Conservation (phyloP, 1,140 invertebrate genomes). For the Sycophila sp. region DNA sequence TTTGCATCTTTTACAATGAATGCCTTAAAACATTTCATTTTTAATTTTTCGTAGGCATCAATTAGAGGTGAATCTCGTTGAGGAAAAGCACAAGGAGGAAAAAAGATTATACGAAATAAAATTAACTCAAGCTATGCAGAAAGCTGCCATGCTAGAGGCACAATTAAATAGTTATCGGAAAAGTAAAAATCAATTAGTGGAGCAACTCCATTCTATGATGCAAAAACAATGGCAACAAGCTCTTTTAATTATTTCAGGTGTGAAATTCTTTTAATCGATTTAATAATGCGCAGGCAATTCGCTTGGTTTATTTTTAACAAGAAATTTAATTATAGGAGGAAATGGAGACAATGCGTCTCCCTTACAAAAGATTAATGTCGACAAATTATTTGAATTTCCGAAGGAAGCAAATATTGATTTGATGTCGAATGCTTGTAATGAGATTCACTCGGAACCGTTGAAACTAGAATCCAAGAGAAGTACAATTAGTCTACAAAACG, state of each 20-base stretch:
- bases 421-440: conserved; percentile 47
- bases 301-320: background rate
- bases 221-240: conserved; percentile 83
- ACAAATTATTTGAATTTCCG: conserved; percentile 55
- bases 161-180: conserved; percentile 69
- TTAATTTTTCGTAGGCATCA: conserved; percentile 70
- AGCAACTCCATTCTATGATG: conserved; percentile 81
- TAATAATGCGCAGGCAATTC: too few species aligned
- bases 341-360: conserved; percentile 54
- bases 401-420: conserved; percentile 50
- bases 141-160: conserved; percentile 71
- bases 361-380: conserved; percentile 51
- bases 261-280: background rate
- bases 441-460: conserved; percentile 48
- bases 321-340: conserved; percentile 48
- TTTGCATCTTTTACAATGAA: conserved; percentile 10
- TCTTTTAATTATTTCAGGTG: conserved; percentile 74
- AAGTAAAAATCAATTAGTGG: conserved; percentile 73
- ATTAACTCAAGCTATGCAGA: conserved; percentile 73
- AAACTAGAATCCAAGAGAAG: conserved; percentile 44
- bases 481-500: conserved; percentile 35
- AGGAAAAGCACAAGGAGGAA: conserved; percentile 81
- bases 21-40: background rate
- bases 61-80: conserved; percentile 77
- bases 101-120: conserved; percentile 75